Conservation (phyloP, 2,113 vertebrate species). For the Vimba vimba region DNA sequence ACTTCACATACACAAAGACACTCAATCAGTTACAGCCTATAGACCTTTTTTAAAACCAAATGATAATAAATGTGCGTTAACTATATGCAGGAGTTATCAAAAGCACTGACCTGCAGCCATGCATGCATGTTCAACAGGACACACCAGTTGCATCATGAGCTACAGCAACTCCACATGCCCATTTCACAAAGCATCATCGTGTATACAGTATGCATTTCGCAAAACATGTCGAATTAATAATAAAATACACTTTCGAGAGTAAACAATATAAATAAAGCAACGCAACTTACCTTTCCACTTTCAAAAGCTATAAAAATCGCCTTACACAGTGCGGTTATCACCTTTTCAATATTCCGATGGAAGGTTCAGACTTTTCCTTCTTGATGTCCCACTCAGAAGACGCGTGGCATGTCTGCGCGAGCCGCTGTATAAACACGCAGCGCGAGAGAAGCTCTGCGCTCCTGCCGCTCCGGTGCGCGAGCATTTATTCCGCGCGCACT, state of each 20-base stretch:
- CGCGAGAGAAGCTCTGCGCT: conserved; percentile 72
- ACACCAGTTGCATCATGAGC: conserved; percentile 43
- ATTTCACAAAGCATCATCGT: neutral
- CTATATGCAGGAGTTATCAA: neutral
- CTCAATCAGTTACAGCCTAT: too few relatives aligned
- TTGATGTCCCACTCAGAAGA: conserved; percentile 63
- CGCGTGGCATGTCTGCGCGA: conserved; percentile 69
- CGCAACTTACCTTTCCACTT: conserved; percentile 21
- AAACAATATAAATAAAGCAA: too few relatives aligned
- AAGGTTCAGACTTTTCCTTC: conserved; percentile 49
- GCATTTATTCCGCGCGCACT: conserved; percentile 79
- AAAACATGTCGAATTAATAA: neutral
- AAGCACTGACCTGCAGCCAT: conserved; percentile 5
- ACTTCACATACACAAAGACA: neutral
- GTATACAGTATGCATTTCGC: neutral
- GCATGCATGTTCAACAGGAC: conserved; percentile 18
- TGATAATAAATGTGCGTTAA: neutral
- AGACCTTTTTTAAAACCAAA: neutral
- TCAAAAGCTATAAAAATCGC: neutral
- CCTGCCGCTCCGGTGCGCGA: conserved; percentile 72
- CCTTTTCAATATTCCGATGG: conserved; percentile 8
- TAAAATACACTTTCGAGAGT: neutral
- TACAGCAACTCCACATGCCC: neutral
- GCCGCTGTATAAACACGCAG: conserved; percentile 76
- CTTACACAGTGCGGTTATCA: neutral